A percentile compares a stretch with the other conserved stretches of the same genome.
phyloP scores from a whole-genome alignment of 2,888 invertebrate species.

The Tetranychus truncatus region DNA sequence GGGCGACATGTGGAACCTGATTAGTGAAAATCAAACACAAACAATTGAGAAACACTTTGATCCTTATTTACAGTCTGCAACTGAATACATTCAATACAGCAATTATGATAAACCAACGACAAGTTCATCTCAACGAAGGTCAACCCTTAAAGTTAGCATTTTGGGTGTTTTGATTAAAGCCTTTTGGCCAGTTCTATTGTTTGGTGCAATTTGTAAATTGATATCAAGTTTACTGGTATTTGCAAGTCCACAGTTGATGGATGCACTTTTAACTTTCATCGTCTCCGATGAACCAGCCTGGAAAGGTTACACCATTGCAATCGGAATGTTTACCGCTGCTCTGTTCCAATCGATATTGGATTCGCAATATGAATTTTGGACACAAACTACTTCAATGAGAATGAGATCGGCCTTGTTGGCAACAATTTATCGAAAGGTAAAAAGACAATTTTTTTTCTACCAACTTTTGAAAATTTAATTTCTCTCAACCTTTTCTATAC shows the following conservation, averaged over 20 bases:
- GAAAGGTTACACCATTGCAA: neutral
- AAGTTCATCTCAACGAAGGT: neutral
- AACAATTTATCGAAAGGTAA: conserved; percentile 9
- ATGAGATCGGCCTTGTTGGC: neutral
- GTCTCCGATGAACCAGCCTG: neutral
- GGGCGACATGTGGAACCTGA: conserved; percentile 16
- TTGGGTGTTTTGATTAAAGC: neutral
- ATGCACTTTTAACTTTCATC: neutral
- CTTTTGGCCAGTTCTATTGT: neutral
- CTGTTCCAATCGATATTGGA: neutral
- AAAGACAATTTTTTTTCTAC: neutral
- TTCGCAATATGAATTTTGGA: conserved; percentile 3
- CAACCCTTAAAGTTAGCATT: neutral
- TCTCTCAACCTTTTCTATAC: neutral
- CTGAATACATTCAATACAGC: neutral
- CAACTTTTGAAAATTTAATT: neutral
- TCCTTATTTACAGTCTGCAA: neutral
- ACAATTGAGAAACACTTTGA: neutral
- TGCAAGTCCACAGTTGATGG: conserved; percentile 1
- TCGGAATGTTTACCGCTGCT: neutral
- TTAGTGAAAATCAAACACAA: neutral
- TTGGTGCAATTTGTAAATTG: neutral
- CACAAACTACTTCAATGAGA: neutral
- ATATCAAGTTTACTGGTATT: neutral
- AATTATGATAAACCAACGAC: neutral